Base-by-base conservation (phyloP, 2,113 vertebrate genomes). In the Chaetodon auriga region DNA sequence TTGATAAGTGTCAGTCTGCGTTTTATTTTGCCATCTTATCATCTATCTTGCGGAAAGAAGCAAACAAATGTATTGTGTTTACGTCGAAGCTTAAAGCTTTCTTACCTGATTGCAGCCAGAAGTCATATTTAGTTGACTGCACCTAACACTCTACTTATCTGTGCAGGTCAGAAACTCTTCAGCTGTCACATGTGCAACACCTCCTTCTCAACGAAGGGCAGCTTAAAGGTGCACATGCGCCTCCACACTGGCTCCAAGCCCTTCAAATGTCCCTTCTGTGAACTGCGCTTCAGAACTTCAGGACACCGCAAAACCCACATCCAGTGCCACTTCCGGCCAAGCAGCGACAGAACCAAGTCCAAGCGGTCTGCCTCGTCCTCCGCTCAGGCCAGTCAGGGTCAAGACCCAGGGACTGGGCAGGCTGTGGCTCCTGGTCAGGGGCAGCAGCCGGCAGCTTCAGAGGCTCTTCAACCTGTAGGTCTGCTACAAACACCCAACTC, bases 201-300 rank as follows among this genome's bases (percentile, higher is more conserved):
- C 12, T 97, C 98, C 36, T 99, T 99, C 90, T 99, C 98, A 64
- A 99, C 98, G 0, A 99, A 99, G 88, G 98, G 98, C 11, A 99
- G 98, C 84, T 94, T 99, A n/a, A 99, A 99, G 90, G 98, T 99
- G 7, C 98, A 99, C 92, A 99, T 99, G 98, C 97, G 98, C 0
- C 91, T 99, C 64, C 98, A 99, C 86, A 99, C 98, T 0, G 98
- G 98, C 78, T 99, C 98, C 75, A 99, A 99, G 87, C 98, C 98
- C 7, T 99, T 99, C 93, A 99, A 99, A 78, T 99, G 98, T 68
- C 98, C 98, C 0, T 97, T 97, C 91, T 99, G 98, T 7, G 98
- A 99, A 10, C 94, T 98, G 30, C 97, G 98, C 73, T 99, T 99
- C 93, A 97, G 98, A 6, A 99, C 98, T 0, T 99, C 98, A 0